phyloP scores from a whole-genome alignment of 2,113 vertebrate species.

The Nesospiza acunhae region DNA sequence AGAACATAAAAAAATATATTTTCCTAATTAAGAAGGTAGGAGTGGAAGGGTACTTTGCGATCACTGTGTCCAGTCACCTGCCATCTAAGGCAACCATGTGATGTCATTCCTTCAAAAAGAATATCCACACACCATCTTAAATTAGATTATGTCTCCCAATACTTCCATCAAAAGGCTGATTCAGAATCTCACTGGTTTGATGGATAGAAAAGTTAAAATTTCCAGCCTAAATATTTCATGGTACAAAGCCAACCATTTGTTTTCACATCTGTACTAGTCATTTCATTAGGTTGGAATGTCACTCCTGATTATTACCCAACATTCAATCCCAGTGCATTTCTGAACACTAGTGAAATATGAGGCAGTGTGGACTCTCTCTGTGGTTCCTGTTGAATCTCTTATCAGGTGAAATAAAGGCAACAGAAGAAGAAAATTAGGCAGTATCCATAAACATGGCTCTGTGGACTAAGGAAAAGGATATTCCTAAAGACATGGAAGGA shows the following conservation, averaged over 20 bases:
- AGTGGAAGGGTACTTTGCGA: neutral
- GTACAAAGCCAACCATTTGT: neutral
- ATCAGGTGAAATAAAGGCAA: neutral
- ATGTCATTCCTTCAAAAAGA: neutral
- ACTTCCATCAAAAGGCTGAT: neutral
- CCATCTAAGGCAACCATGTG: neutral
- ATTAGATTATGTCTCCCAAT: neutral
- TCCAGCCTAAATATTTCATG: neutral
- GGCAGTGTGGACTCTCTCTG: neutral
- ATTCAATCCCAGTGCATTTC: neutral
- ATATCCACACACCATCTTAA: neutral
- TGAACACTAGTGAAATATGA: neutral
- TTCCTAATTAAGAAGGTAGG: neutral
- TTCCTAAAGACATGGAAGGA: neutral
- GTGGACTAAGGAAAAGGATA: neutral
- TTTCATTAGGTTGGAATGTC: neutral
- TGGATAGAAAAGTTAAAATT: neutral
- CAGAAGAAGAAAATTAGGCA: neutral
- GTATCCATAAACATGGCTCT: neutral
- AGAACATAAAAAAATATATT: constrained; percentile 3
- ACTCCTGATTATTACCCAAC: neutral
- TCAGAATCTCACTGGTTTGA: neutral
- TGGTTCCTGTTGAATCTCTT: neutral
- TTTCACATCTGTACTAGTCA: neutral
- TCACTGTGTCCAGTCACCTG: neutral